phyloP scores from a whole-genome alignment of 2,113 vertebrate genomes.

The Paralichthys olivaceus region DNA sequence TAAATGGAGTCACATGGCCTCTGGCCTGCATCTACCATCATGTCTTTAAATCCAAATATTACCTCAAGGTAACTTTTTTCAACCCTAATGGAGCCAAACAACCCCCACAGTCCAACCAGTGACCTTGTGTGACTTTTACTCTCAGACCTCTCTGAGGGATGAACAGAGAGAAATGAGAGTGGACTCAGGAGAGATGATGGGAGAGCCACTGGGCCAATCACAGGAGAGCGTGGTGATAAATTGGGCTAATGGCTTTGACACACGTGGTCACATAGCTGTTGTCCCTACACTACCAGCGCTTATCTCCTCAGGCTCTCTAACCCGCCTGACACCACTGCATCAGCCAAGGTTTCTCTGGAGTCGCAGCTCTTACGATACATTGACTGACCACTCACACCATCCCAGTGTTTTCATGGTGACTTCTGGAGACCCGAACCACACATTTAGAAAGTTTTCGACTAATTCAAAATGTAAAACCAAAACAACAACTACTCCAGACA shows the following conservation, averaged over 20 bases:
- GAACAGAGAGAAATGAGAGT: conserved; percentile 15
- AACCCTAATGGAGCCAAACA: conserved; percentile 31
- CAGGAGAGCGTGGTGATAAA: conserved; percentile 49
- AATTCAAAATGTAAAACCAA: too few relatives aligned
- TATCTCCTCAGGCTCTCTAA: conserved; percentile 35
- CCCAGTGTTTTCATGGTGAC: background rate
- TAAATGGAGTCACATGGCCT: conserved; percentile 28
- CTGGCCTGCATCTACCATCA: conserved; percentile 16
- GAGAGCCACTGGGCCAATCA: conserved; percentile 48
- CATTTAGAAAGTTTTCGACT: too few relatives aligned
- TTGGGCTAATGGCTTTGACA: conserved; percentile 50
- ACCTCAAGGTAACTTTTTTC: conserved; percentile 4
- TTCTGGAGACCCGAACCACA: background rate
- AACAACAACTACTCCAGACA: background rate
- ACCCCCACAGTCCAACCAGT: conserved; percentile 20
- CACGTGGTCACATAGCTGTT: conserved; percentile 27
- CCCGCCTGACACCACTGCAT: background rate
- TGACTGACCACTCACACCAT: background rate
- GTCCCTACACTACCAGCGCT: conserved; percentile 17
- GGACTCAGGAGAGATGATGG: conserved; percentile 20
- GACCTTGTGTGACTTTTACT: conserved; percentile 14
- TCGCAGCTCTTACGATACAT: background rate
- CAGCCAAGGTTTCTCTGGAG: conserved; percentile 1
- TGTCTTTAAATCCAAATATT: background rate
- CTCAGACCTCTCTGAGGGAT: conserved; percentile 5